phyloP scores from a whole-genome alignment of 1,140 invertebrate genomes.

The Dendroctonus valens region DNA sequence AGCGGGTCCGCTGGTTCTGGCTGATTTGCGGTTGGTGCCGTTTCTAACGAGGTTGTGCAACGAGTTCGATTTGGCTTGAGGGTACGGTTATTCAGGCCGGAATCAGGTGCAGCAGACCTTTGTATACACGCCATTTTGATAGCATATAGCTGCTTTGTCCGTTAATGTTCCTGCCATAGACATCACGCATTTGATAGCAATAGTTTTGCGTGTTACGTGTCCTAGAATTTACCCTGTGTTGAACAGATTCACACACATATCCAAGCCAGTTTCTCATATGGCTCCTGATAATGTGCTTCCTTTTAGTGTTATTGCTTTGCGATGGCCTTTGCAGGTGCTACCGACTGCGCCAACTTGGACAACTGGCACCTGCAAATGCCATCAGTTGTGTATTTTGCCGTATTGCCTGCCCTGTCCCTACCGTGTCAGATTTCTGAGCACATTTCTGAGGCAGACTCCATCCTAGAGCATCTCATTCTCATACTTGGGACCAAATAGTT shows the following conservation, averaged over 20 bases:
- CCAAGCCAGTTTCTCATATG: constrained; percentile 31
- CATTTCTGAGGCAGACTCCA: neutral
- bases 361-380: no score
- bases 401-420: no score
- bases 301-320: constrained; percentile 21
- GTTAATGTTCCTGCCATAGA: constrained; percentile 50
- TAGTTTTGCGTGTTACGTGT: constrained; percentile 45
- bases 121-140: constrained; percentile 37
- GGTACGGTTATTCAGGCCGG: no score
- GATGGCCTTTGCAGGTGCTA: neutral
- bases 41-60: neutral
- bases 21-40: constrained; percentile 28
- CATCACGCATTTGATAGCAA: constrained; percentile 46
- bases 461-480: neutral
- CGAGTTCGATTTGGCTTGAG: neutral
- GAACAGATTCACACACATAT: constrained; percentile 30
- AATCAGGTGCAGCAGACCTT: constrained; percentile 36
- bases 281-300: constrained; percentile 50
- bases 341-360: no score
- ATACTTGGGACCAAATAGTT: constrained; percentile 1
- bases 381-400: no score
- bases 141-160: constrained; percentile 49
- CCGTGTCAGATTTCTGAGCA: neutral
- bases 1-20: constrained; percentile 35
- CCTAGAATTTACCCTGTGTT: constrained; percentile 26